phyloP scores from a whole-genome alignment of 1,140 invertebrate genomes.

The Aleiodes sp. region DNA sequence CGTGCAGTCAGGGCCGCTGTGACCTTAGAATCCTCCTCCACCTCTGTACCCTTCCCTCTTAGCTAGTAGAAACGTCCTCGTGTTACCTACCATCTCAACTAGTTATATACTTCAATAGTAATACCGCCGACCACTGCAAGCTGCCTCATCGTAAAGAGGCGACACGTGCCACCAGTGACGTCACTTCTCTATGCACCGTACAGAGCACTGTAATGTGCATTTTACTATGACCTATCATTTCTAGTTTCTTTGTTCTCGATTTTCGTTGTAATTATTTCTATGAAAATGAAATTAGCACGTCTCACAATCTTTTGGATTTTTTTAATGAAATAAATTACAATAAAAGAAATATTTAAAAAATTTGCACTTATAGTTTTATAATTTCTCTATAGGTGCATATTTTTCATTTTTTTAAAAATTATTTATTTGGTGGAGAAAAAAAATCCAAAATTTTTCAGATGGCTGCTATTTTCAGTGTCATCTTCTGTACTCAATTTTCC shows the following conservation, averaged over 20 bases:
- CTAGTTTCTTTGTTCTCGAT: background rate
- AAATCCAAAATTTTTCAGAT: too few species aligned
- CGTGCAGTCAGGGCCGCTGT: conserved; percentile 60
- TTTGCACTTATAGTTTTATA: too few species aligned
- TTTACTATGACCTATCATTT: conserved; percentile 1
- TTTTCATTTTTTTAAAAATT: too few species aligned
- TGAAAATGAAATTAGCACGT: background rate
- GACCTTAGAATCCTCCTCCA: conserved; percentile 54
- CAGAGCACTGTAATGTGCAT: conserved; percentile 23
- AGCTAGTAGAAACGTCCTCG: background rate
- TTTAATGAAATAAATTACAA: too few species aligned
- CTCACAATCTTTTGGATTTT: too few species aligned
- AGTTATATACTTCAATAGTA: conserved; percentile 27
- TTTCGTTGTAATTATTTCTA: background rate
- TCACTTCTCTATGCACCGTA: conserved; percentile 54
- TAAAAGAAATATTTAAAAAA: too few species aligned
- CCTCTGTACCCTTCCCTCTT: background rate
- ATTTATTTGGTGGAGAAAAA: too few species aligned
- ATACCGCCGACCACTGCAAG: conserved; percentile 31
- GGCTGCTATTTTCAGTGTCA: too few species aligned
- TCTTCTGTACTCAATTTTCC: too few species aligned
- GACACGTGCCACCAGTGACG: conserved; percentile 61
- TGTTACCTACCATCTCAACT: background rate
- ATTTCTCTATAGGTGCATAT: too few species aligned
- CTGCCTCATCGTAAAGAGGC: conserved; percentile 41